These are phyloP conservation scores for Zapornia atra DNA, from an alignment of 2,113 vertebrate species.

Conservation along the genomic window DNA sequence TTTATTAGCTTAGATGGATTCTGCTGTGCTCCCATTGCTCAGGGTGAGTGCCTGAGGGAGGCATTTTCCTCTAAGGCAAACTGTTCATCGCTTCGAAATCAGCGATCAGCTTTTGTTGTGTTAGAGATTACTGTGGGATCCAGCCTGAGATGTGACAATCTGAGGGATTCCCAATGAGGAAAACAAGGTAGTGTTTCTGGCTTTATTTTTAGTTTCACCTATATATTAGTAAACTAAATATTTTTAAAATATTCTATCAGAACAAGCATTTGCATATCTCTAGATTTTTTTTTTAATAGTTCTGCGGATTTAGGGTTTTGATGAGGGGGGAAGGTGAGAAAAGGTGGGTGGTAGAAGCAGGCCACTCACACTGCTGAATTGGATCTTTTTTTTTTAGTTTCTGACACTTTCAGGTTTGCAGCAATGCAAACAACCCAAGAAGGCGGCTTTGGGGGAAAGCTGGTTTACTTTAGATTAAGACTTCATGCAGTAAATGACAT, in stretches of 20 bases:
- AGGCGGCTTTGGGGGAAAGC: neutral
- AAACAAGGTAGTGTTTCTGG: neutral
- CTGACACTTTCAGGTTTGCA: neutral
- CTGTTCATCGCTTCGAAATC: neutral
- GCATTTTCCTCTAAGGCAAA: neutral
- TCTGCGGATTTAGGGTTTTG: neutral
- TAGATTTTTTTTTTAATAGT: neutral
- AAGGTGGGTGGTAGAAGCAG: neutral
- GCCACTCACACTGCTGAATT: neutral
- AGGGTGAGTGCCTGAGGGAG: neutral
- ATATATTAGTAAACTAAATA: neutral
- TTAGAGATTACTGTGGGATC: neutral
- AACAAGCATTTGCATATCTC: neutral
- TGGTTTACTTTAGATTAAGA: neutral
- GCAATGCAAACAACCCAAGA: neutral
- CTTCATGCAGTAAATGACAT: neutral
- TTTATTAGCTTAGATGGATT: slow-evolving; percentile 5
- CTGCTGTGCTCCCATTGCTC: neutral
- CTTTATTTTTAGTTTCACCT: neutral
- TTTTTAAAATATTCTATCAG: neutral
- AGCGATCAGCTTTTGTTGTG: neutral
- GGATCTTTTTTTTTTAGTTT: neutral
- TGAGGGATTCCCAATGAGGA: neutral
- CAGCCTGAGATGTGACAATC: neutral
- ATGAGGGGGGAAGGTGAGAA: neutral